Evolutionary conservation across 2,888 invertebrate species (phyloP), one percentile per base, ranked within the genome.

Genomic region (Lobophora halterata): DNA sequence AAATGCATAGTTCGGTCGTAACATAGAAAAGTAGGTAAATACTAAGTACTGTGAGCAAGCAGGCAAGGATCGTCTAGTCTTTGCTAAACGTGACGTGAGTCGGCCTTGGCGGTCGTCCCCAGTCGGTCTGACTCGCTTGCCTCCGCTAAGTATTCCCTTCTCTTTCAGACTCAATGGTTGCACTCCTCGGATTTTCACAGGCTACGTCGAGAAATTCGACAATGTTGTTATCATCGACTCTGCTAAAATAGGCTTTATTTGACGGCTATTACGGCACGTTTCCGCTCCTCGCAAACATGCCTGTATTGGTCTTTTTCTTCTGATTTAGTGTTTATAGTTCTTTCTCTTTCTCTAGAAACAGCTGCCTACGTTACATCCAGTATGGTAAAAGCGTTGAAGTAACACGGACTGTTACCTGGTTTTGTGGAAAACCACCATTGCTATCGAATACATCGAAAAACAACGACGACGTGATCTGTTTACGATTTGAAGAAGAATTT

Each of bases 21-120:
- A 61, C 63, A 62, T 52, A 65, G 53, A 52, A 61, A 49, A 52
- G n/a, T n/a, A 56, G 38, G 61, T 60, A 60, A 52, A 12, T 29
- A 23, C 35, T 57, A 17, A 12, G 23, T 23, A 57, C 56, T 65
- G 63, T 65, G 66, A 63, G 61, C 63, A 63, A 57, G 69, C 60
- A 68, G 75, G 72, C 66, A 72, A 58, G 79, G 80, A 80, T 77
- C 75, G 79, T 83, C 83, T 81, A 78, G 79, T 74, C 74, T 75
- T 69, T 69, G 78, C 76, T 56, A 77, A 79, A 75, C 77, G 79
- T 85, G 83, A 85, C 82, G 78, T 65, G 64, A 67, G 68, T 61
- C 80, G 83, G 82, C 85, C 86, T 86, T 86, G 83, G 75, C 69
- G 71, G 59, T 81, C 82, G 83, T 72, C 59, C 54, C 62, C 67